Base-by-base conservation (phyloP, 2,797 vertebrate genomes). In the Spea hammondii region DNA sequence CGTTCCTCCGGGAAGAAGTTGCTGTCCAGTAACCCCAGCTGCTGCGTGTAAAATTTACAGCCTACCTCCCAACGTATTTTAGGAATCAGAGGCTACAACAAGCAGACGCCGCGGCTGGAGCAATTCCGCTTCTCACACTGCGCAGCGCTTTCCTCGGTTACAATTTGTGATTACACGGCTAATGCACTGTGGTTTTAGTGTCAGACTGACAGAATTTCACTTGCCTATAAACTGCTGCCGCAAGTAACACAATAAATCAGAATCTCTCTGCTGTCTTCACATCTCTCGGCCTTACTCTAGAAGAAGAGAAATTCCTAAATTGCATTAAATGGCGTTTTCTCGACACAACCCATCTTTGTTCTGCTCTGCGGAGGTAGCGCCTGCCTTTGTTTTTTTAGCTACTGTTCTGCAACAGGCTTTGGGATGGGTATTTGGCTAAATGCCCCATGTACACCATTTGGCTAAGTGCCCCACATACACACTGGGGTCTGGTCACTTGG, bases 191-290 rank as follows among this genome's bases (percentile, higher is more conserved):
- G 0, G 76, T 54, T 83, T 50, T 82, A 79, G 85, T 4, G 4
- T 75, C 80, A 80, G 85, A 84, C 85, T 82, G 85, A 69, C 72
- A 83, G 83, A 81, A 83, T 85, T 84, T 83, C 74, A 72, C 85
- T 84, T 83, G 84, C 88, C 87, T 74, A 85, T 83, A 86, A 89
- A 86, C 57, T 50, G 84, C 89, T 87, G 89, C 89, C 86, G 83
- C 83, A 84, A 62, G 53, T 86, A 85, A 84, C 89, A 89, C 86
- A 84, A 80, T 86, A 86, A 88, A 89, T 90, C 82, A 87, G 80
- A 87, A 48, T 72, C 55, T 62, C 44, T 50, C 7, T 62, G 57
- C 57, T 72, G 57, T 57, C 17, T 55, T 47, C 71, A 55, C 55
- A 49, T 48, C 44, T 46, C 12, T 10, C 32, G 69, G 51, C 14